Evolutionary conservation across 2,797 vertebrate species (phyloP).

Genomic region (Micrastur ruficollis): DNA sequence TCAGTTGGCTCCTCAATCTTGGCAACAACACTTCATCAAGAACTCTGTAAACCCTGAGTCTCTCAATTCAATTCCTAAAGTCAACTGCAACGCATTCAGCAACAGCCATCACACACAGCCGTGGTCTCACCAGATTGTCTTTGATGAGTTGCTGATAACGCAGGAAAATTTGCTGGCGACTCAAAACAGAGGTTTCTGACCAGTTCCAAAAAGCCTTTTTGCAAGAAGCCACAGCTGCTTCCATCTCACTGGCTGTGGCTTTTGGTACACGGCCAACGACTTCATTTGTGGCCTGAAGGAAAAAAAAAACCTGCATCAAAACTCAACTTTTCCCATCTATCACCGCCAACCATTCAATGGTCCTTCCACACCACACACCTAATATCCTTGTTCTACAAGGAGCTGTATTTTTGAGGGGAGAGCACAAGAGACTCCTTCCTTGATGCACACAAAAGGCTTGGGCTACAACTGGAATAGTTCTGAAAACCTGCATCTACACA

Average conservation of each 20-base stretch:
- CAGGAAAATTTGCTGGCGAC: constrained; percentile 91
- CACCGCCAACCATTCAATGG: background rate
- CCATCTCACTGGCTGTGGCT: constrained; percentile 91
- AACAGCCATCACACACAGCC: background rate
- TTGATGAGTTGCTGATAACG: constrained; percentile 96
- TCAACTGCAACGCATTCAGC: background rate
- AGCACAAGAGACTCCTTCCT: background rate
- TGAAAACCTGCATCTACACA: background rate
- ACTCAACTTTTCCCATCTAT: background rate
- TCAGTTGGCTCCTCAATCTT: background rate
- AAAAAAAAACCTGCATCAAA: background rate
- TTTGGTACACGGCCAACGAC: constrained; percentile 88
- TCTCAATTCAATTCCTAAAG: background rate
- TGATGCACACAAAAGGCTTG: background rate
- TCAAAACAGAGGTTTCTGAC: constrained; percentile 90
- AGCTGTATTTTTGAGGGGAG: background rate
- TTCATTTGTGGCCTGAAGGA: constrained; percentile 89
- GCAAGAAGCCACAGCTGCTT: constrained; percentile 87
- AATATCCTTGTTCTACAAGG: background rate
- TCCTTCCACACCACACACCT: background rate
- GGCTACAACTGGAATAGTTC: background rate
- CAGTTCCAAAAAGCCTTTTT: constrained; percentile 84
- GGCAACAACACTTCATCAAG: background rate
- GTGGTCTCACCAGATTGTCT: constrained; percentile 89
- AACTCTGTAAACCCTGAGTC: background rate